A percentile compares a stretch with the other conserved stretches of the same genome.
These are phyloP conservation scores for Alethe castanea DNA, from an alignment of 2,113 vertebrate genomes.

Conservation along the genomic window DNA sequence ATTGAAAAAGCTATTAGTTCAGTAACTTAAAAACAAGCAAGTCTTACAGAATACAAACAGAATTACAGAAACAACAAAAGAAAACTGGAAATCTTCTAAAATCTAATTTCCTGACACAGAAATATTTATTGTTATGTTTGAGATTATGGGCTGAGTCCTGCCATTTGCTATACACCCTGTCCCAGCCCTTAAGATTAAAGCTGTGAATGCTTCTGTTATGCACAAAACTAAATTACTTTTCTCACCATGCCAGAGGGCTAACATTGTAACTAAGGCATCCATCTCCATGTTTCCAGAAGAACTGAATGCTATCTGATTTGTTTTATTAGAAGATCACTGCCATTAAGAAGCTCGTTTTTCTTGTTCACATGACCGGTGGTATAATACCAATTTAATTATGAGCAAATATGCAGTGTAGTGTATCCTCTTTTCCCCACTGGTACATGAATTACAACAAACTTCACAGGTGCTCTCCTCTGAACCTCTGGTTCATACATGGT, in stretches of 20 bases:
- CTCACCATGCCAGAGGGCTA: neutral
- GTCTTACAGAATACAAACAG: neutral
- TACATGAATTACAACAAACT: neutral
- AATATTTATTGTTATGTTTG: neutral
- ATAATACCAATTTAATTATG: neutral
- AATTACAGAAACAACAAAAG: neutral
- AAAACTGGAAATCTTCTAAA: neutral
- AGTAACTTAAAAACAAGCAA: neutral
- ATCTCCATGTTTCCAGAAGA: neutral
- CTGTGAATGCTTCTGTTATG: neutral
- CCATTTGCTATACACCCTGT: neutral
- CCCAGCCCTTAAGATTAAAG: neutral
- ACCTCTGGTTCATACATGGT: neutral
- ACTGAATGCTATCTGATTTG: neutral
- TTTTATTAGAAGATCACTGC: neutral
- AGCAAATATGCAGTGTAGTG: neutral
- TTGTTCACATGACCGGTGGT: neutral
- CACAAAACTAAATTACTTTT: neutral
- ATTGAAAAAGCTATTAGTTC: neutral
- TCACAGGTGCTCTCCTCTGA: neutral
- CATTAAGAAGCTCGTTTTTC: neutral
- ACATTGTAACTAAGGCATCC: neutral
- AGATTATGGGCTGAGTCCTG: neutral
- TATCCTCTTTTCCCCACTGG: rapidly evolving
- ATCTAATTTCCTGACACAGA: neutral